These are phyloP conservation scores for Allophyes oxyacanthae DNA, from an alignment of 2,888 invertebrate species.

Conservation along the genomic window DNA sequence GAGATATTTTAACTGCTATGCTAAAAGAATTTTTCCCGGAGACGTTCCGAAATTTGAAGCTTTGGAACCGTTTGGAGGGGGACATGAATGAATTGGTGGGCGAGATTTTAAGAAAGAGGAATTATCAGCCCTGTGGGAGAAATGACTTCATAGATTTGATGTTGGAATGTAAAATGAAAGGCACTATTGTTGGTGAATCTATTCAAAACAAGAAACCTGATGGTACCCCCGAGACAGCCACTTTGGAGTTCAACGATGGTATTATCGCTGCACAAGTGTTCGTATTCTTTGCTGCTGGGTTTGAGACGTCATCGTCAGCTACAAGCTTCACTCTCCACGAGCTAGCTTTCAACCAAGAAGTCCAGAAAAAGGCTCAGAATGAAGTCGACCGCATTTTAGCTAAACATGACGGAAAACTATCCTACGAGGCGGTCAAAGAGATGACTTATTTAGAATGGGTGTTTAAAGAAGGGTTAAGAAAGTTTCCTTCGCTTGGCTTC, in stretches of 20 bases:
- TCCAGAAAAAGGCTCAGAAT: constrained; percentile 66
- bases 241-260: constrained; percentile 57
- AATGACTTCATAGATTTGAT: constrained; percentile 69
- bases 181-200: constrained; percentile 63
- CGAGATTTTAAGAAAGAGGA: constrained; percentile 58
- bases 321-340: constrained; percentile 70
- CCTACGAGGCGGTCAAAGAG: constrained; percentile 65
- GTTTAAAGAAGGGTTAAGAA: constrained; percentile 62
- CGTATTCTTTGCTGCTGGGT: constrained; percentile 73
- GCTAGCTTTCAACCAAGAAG: constrained; percentile 70
- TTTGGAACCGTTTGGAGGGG: constrained; percentile 27
- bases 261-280: constrained; percentile 65
- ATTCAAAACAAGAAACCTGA: constrained; percentile 54
- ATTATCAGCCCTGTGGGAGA: constrained; percentile 59
- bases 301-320: constrained; percentile 75
- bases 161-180: constrained; percentile 59
- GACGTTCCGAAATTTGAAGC: constrained; percentile 24
- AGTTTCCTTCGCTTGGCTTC: constrained; percentile 61
- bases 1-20: constrained; percentile 3
- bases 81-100: constrained; percentile 32
- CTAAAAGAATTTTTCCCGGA: constrained; percentile 39
- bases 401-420: constrained; percentile 60
- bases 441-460: constrained; percentile 64
- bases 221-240: constrained; percentile 54
- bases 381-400: constrained; percentile 67